phyloP scores from a whole-genome alignment of 2,888 invertebrate species.

The Buathra laborator region DNA sequence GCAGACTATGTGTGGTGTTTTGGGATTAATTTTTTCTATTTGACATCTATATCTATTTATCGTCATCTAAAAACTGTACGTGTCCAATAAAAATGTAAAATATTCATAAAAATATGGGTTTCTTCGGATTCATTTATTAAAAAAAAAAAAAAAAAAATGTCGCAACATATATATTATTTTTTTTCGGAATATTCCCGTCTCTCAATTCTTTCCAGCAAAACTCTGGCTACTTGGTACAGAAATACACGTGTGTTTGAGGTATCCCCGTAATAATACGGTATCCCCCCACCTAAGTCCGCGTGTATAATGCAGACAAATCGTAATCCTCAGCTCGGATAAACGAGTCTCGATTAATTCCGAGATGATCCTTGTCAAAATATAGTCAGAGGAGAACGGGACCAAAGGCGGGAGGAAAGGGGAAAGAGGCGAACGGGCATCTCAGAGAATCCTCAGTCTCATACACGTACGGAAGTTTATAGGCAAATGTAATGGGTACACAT shows the following conservation, averaged over 20 bases:
- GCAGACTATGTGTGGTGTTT: no score
- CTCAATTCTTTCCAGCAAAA: constrained; percentile 13
- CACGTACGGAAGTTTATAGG: background rate
- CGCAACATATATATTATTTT: no score
- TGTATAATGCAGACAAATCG: constrained; percentile 83
- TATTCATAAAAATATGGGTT: no score
- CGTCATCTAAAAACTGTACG: no score
- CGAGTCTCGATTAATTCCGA: constrained; percentile 82
- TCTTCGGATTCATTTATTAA: no score
- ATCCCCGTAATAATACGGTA: constrained; percentile 39
- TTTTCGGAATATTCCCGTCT: background rate
- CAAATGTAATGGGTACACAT: constrained; percentile 1
- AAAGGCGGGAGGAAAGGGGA: background rate
- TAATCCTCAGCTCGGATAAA: constrained; percentile 81
- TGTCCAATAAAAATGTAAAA: no score
- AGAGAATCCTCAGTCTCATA: background rate
- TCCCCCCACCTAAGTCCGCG: constrained; percentile 40
- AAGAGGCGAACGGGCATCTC: constrained; percentile 1
- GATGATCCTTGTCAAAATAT: constrained; percentile 84
- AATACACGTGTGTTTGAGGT: background rate
- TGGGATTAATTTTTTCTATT: no score
- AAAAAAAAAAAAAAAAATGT: no score
- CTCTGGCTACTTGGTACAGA: background rate
- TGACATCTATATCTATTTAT: no score
- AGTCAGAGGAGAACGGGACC: constrained; percentile 69